Conservation (phyloP, 2,888 invertebrate genomes). For the Spialia ferax region DNA sequence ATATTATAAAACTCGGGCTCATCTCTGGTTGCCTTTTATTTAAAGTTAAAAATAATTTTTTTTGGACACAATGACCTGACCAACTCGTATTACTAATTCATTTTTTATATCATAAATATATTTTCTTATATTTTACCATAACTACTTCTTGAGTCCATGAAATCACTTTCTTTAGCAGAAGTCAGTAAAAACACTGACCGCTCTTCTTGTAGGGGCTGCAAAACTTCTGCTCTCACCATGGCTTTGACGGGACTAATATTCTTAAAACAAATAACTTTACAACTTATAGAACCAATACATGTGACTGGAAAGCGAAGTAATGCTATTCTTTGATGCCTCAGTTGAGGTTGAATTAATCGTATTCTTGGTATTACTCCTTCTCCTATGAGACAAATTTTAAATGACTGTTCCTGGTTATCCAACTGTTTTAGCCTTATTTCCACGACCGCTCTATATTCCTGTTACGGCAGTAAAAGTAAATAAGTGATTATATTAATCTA, state of each 20-base stretch:
- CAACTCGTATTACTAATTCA: too few species aligned
- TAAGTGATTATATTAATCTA: not conserved
- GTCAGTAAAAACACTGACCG: conserved; percentile 71
- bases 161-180: conserved; percentile 48
- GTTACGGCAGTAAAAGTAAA: conserved; percentile 43
- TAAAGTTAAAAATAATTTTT: too few species aligned
- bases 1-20: too few species aligned
- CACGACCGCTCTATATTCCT: conserved; percentile 79
- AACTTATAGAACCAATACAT: conserved; percentile 71
- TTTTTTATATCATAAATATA: too few species aligned
- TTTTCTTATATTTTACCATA: conserved; percentile 55
- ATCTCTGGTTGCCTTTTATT: not conserved
- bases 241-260: conserved; percentile 70
- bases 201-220: conserved; percentile 55
- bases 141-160: conserved; percentile 13
- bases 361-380: conserved; percentile 80
- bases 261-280: conserved; percentile 65
- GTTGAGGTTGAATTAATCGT: conserved; percentile 60
- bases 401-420: conserved; percentile 71
- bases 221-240: conserved; percentile 58
- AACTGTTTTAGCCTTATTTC: conserved; percentile 75
- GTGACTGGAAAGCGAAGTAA: conserved; percentile 71
- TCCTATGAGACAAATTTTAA: conserved; percentile 76
- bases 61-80: too few species aligned
- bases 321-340: conserved; percentile 60